Evolutionary conservation across 2,888 invertebrate genomes (phyloP).

Genomic region (Pheosia tremula): DNA sequence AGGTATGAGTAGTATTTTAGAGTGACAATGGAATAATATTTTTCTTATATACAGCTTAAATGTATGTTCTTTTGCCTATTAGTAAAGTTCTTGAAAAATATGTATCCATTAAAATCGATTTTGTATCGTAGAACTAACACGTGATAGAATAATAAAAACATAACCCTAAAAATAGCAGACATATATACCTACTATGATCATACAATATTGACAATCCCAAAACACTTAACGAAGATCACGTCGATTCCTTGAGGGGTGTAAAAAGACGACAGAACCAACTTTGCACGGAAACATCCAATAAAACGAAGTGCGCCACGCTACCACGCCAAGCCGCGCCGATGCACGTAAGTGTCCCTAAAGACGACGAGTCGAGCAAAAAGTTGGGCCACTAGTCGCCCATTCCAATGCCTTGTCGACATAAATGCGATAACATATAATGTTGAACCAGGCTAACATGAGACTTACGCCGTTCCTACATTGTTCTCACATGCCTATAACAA

Average conservation of each 20-base stretch:
- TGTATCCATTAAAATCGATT: not conserved
- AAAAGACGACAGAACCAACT: constrained; percentile 66
- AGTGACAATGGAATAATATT: not conserved
- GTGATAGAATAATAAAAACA: not conserved
- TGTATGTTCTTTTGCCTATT: not conserved
- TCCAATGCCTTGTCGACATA: not conserved
- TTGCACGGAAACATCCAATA: constrained; percentile 76
- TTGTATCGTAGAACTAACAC: too few species aligned
- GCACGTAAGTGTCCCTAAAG: constrained; percentile 63
- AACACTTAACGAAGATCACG: constrained; percentile 62
- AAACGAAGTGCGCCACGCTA: constrained; percentile 64
- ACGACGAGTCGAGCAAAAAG: constrained; percentile 7
- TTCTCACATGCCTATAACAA: too few species aligned
- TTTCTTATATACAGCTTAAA: not conserved
- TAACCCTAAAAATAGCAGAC: not conserved
- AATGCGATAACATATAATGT: not conserved
- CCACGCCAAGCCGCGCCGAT: constrained; percentile 34
- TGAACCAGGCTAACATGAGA: too few species aligned
- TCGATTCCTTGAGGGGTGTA: constrained; percentile 52
- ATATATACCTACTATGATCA: constrained; percentile 10
- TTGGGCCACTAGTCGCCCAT: constrained; percentile 19
- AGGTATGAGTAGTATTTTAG: not conserved
- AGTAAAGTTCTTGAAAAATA: not conserved
- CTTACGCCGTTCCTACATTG: too few species aligned
- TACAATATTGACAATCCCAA: constrained; percentile 37